Evolutionary conservation across 2,113 vertebrate species (phyloP), one percentile per base, ranked within the genome.

Genomic region (Centropus bengalensis): DNA sequence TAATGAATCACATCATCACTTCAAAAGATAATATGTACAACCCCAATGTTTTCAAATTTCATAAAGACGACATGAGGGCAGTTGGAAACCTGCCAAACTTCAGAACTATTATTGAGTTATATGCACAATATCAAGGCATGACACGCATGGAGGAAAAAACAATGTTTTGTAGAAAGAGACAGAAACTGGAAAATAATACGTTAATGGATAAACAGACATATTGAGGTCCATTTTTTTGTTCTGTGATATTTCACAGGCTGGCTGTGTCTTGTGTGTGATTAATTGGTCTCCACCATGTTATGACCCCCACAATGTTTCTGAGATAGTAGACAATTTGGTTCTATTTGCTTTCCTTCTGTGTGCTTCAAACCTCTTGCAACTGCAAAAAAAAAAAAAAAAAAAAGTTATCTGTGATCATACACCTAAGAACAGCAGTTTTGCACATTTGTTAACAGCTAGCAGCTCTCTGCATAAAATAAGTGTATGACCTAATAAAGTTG

Each of bases 1-100:
- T 93, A 98, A 98, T 97, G 91, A 98, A 97, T 97, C 96, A 98
- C 74, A 91, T 97, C 94, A 97, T 96, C 97, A 92, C 95, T 91
- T 94, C 82, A 88, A 82, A 96, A 97, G 97, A 97, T 97, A 97
- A 89, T 70, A 62, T 60, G 88, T 73, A 69, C 93, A 97, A 93
- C 75, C 44, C 90, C 94, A 78, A 73, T 79, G 74, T 92, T 96
- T 95, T 97, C 91, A 84, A 86, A 97, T 97, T 98, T 98, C 95
- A 96, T 89, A 88, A 96, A 96, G 95, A 97, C 96, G 94, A 97
- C 96, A 96, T 36, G 95, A 97, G 88, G 81, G 70, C 81, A 93
- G 86, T 8, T 97, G 97, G 96, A 96, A 94, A 92, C 38, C 71
- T 70, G 93, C 94, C 97, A 97, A 77, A 88, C 54, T 80, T 93